Evolutionary conservation across 2,113 vertebrate genomes (phyloP).

Genomic region (Chloebia gouldiae): DNA sequence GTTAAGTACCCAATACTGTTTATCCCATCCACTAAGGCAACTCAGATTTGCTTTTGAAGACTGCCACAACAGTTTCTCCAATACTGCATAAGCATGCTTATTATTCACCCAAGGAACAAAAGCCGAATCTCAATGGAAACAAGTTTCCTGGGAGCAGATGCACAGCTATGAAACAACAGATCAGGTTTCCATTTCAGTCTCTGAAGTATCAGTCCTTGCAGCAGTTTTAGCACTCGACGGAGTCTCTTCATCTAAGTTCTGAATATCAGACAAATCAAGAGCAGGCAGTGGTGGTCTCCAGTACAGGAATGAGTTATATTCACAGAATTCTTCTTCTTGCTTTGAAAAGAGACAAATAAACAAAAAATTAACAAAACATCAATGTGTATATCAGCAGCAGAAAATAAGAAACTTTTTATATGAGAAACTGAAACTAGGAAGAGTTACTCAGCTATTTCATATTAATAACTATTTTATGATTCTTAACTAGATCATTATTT

Average conservation of each 20-base stretch:
- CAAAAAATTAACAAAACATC: neutral
- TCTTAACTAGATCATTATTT: neutral
- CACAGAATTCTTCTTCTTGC: slow-evolving; percentile 76
- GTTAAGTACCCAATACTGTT: neutral
- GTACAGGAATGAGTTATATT: slow-evolving; percentile 89
- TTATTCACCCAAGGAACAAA: slow-evolving; percentile 1
- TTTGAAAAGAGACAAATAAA: slow-evolving; percentile 39
- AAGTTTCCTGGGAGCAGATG: neutral
- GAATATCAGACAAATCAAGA: slow-evolving; percentile 83
- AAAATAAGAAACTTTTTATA: neutral
- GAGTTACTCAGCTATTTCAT: neutral
- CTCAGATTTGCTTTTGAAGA: slow-evolving; percentile 30
- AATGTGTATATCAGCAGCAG: neutral
- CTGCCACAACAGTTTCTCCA: neutral
- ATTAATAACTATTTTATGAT: neutral
- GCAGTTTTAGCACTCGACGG: neutral
- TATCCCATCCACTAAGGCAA: slow-evolving; percentile 7
- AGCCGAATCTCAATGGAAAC: neutral
- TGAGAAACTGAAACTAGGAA: neutral
- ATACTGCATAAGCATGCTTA: neutral
- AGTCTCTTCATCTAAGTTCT: slow-evolving; percentile 53
- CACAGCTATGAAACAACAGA: neutral
- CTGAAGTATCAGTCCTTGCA: slow-evolving; percentile 50
- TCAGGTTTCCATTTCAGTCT: slow-evolving; percentile 90
- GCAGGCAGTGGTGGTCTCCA: slow-evolving; percentile 88